These are phyloP conservation scores for Merops nubicus DNA, from an alignment of 2,113 vertebrate genomes.

Conservation along the genomic window DNA sequence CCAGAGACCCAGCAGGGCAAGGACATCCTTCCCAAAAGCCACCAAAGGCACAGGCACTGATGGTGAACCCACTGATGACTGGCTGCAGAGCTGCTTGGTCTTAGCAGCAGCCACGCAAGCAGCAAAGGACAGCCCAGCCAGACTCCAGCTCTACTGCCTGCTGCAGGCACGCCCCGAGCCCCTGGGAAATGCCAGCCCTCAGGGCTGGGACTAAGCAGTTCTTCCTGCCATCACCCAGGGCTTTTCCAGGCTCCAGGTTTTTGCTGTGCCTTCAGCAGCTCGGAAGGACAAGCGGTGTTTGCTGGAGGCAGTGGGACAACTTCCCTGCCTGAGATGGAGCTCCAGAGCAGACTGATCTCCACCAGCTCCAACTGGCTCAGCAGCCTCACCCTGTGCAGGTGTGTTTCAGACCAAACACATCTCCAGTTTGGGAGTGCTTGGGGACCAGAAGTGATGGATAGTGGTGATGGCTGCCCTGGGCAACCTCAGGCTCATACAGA, in stretches of 20 bases:
- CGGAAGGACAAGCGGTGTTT: not conserved
- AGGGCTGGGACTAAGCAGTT: not conserved
- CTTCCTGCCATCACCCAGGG: not conserved
- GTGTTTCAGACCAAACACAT: not conserved
- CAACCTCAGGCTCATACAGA: not conserved
- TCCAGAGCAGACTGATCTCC: rapidly evolving
- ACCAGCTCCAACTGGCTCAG: not conserved
- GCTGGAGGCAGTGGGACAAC: not conserved
- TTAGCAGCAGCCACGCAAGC: not conserved
- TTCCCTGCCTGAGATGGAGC: not conserved
- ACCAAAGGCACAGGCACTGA: not conserved
- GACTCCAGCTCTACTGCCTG: not conserved
- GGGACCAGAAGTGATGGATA: not conserved
- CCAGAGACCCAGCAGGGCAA: not conserved
- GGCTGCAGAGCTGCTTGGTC: not conserved
- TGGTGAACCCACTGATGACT: rapidly evolving
- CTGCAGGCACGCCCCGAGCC: rapidly evolving
- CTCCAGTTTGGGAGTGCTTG: not conserved
- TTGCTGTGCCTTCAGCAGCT: not conserved
- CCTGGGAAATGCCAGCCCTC: rapidly evolving
- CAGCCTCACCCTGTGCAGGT: not conserved
- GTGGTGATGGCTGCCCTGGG: not conserved
- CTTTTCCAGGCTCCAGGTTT: not conserved
- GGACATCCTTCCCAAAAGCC: not conserved
- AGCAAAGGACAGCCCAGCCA: not conserved